Evolutionary conservation across 2,113 vertebrate genomes (phyloP), one percentile per base, ranked within the genome.

Genomic region (Elgaria multicarinata): DNA sequence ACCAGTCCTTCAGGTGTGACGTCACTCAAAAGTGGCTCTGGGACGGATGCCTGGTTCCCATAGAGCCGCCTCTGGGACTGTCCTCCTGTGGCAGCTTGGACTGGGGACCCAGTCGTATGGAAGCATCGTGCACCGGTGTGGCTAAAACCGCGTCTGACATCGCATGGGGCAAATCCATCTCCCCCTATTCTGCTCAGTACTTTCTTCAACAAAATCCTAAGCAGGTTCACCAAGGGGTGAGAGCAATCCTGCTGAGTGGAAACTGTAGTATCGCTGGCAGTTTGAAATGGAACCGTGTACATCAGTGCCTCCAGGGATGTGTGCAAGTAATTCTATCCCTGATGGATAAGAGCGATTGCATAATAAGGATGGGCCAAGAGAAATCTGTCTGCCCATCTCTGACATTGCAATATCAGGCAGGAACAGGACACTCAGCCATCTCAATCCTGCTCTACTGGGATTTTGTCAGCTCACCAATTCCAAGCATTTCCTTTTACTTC

Each of bases 171-270:
- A 86, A 28, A 75, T 28, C 71, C 36, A 53, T 39, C 72, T 33
- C 36, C 53, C 33, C 53, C 33, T 9, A 1, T 2, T 28, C 31
- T 24, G 42, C 28, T 0, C 3, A 91, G 86, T 77, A 18, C 78
- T 50, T 13, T 50, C 86, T 77, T 83, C 76, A 50, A 53, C 50
- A 42, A 67, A 39, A 28, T 1, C 5, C 0, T 16, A 74, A 83
- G 74, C n/a, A 5, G 62, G 91, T 89, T 94, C 93, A 75, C 74
- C 26, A 75, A 69, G 55, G 87, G 95, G 76, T 92, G 91, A 91
- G 88, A 91, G 71, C 83, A 87, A 0, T 85, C 87, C 91, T 7
- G 84, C 87, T 78, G 87, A 42, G 87, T 44, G 85, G 91, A 94
- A 92, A 90, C 22, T 1, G 14, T 46, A 88, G 81, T 28, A 24